These are phyloP conservation scores for Oscheius sp. DNA, from an alignment of 2,888 invertebrate genomes.

Conservation along the genomic window DNA sequence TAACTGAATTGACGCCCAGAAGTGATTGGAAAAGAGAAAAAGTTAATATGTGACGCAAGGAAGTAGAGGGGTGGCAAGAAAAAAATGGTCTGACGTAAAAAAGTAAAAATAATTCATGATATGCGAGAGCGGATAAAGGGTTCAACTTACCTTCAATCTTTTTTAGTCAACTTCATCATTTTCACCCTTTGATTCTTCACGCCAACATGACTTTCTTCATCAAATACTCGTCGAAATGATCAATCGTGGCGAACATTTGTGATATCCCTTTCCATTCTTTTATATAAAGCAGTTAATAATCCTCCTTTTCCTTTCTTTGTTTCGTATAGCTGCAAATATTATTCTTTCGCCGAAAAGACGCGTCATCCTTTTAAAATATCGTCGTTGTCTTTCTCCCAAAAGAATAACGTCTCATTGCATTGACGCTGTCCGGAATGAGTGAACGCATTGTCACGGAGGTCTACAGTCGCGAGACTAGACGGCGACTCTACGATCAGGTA, in stretches of 20 bases:
- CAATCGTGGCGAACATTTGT: background rate
- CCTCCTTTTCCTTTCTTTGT: too few species aligned
- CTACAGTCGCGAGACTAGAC: conserved; percentile 3
- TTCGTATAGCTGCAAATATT: conserved; percentile 22
- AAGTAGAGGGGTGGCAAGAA: too few species aligned
- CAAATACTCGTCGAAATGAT: conserved; percentile 9
- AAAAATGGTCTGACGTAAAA: too few species aligned
- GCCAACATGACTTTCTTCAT: conserved; percentile 7
- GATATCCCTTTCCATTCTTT: background rate
- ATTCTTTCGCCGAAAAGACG: background rate
- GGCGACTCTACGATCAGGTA: conserved; percentile 8
- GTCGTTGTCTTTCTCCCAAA: background rate
- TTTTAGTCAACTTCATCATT: too few species aligned
- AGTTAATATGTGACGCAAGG: too few species aligned
- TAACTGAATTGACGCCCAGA: too few species aligned
- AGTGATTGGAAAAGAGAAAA: too few species aligned
- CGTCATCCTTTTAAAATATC: conserved; percentile 8
- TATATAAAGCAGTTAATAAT: background rate
- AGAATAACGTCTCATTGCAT: too few species aligned
- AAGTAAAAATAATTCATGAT: too few species aligned
- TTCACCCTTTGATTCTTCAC: background rate
- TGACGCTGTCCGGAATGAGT: too few species aligned
- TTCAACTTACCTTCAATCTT: too few species aligned
- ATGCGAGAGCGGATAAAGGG: too few species aligned
- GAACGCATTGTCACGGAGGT: conserved; percentile 13